Conservation (phyloP, 37 sponge, comb jelly and placozoan genomes). For the Ianthella basta region DNA sequence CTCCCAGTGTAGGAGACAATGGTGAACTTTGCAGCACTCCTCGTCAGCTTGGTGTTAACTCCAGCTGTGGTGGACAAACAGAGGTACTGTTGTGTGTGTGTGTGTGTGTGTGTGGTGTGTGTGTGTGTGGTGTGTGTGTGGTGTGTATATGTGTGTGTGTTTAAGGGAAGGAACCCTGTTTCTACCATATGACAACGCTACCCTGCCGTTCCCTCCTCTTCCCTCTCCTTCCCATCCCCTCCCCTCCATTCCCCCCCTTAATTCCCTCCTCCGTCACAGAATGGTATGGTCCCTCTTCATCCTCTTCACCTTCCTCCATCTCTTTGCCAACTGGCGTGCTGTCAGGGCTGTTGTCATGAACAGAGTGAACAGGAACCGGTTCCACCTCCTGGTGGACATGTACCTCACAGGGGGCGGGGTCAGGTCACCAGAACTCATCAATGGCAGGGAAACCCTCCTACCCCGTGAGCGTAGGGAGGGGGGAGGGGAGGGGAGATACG, state of each 20-base stretch:
- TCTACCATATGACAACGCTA: too few relatives aligned
- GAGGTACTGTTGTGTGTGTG: not conserved
- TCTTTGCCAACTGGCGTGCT: conserved; percentile 90
- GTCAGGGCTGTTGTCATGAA: conserved; percentile 86
- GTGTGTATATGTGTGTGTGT: conserved; percentile 30
- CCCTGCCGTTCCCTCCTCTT: too few relatives aligned
- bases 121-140: conserved; percentile 29
- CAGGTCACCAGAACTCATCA: conserved; percentile 39
- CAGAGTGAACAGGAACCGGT: conserved; percentile 80
- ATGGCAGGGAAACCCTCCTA: conserved; percentile 71
- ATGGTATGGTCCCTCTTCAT: conserved; percentile 80
- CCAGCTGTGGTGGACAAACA: conserved; percentile 28
- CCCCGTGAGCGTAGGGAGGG: conserved; percentile 13
- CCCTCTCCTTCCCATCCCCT: too few relatives aligned
- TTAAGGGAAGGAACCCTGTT: too few relatives aligned
- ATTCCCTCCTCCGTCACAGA: conserved; percentile 25
- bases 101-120: conserved; percentile 7
- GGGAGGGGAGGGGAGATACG: too few relatives aligned
- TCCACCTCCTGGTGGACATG: conserved; percentile 67
- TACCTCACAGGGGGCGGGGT: conserved; percentile 60
- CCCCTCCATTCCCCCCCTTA: not conserved
- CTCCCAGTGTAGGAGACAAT: conserved; percentile 32
- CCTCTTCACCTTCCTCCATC: conserved; percentile 77
- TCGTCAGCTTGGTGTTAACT: conserved; percentile 58
- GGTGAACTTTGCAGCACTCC: conserved; percentile 76